Conservation (phyloP, 1,140 invertebrate genomes). For the Pseudachorutes palmiensis region DNA sequence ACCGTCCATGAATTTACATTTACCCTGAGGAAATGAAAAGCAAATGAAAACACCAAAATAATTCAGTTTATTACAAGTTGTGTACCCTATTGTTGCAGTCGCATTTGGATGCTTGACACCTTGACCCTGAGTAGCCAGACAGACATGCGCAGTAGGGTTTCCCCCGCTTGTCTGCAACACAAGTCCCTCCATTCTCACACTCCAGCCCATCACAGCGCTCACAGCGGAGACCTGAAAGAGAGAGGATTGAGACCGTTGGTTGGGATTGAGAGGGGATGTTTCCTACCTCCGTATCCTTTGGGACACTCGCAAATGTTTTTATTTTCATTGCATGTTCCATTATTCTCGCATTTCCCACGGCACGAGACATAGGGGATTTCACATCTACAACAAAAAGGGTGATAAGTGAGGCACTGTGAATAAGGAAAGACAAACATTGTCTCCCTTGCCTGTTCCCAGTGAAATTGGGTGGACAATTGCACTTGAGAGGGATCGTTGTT, state of each 20-base stretch:
- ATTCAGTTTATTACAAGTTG: background rate
- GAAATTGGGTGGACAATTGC: slow-evolving; percentile 56
- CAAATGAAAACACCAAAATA: slow-evolving; percentile 16
- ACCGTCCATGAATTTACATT: slow-evolving; percentile 32
- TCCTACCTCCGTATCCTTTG: slow-evolving; percentile 14
- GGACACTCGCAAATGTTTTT: slow-evolving; percentile 33
- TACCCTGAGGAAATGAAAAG: slow-evolving; percentile 29
- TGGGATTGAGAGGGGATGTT: background rate
- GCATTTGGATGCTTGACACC: slow-evolving; percentile 45
- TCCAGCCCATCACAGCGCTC: slow-evolving; percentile 41
- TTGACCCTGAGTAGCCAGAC: slow-evolving; percentile 42
- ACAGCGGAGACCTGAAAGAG: slow-evolving; percentile 37
- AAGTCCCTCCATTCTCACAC: slow-evolving; percentile 45
- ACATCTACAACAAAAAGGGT: slow-evolving; percentile 44
- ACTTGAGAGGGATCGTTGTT: slow-evolving; percentile 39
- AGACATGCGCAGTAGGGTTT: slow-evolving; percentile 42
- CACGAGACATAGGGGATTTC: slow-evolving; percentile 51
- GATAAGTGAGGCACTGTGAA: background rate
- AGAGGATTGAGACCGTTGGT: background rate
- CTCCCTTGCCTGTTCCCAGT: slow-evolving; percentile 49
- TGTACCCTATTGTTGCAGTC: slow-evolving; percentile 40
- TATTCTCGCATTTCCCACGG: slow-evolving; percentile 50
- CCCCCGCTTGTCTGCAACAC: slow-evolving; percentile 32
- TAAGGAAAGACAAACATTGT: background rate
- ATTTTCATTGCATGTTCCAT: slow-evolving; percentile 48